Conservation (phyloP, 2,888 invertebrate genomes). For the Gnatocerus cornutus region DNA sequence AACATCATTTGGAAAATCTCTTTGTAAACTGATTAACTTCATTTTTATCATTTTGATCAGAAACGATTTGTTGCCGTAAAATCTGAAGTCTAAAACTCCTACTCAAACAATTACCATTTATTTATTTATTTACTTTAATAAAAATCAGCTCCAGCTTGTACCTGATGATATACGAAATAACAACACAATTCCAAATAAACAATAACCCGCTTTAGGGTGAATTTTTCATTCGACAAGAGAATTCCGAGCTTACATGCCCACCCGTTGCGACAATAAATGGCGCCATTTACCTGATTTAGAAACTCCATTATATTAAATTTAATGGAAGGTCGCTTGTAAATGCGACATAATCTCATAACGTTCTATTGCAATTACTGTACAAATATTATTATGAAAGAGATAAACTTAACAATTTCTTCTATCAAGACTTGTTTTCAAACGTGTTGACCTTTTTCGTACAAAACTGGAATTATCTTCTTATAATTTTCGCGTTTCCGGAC, state of each 20-base stretch:
- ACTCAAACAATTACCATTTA: no score
- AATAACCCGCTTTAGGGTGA: neutral
- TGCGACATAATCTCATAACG: neutral
- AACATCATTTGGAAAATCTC: no score
- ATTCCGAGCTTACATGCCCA: neutral
- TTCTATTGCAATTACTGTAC: neutral
- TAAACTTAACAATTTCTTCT: no score
- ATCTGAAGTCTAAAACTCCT: no score
- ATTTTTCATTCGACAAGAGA: neutral
- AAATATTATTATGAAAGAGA: no score
- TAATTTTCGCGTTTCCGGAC: neutral
- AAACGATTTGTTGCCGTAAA: no score
- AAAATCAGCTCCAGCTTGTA: no score
- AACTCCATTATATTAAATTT: slow-evolving; percentile 2
- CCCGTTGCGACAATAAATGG: slow-evolving; percentile 1
- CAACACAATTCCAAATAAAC: slow-evolving; percentile 1
- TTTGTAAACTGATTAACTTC: no score
- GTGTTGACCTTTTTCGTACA: neutral
- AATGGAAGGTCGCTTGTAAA: neutral
- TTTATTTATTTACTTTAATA: no score
- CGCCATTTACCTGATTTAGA: slow-evolving; percentile 4
- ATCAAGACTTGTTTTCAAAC: no score
- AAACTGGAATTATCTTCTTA: neutral
- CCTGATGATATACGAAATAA: neutral
- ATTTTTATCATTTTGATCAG: no score